Evolutionary conservation across 2,888 invertebrate genomes (phyloP).

Genomic region (Hypsopygia costalis): DNA sequence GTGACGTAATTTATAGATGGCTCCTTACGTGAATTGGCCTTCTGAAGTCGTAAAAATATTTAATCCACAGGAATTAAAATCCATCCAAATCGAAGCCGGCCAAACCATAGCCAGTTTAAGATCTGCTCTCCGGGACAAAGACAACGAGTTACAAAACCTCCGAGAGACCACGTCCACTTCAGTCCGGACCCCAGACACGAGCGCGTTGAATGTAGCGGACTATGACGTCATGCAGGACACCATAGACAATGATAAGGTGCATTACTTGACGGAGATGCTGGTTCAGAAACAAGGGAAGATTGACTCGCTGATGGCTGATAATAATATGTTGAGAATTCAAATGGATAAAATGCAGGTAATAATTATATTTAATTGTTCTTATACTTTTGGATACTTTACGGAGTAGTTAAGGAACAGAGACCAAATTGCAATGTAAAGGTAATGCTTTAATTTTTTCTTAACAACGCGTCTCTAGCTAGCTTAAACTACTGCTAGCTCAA

Average conservation of each 20-base stretch:
- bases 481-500: too few relatives aligned
- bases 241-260: conserved; percentile 65
- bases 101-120: conserved; percentile 55
- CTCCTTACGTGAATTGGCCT: too few relatives aligned
- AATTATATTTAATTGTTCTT: too few relatives aligned
- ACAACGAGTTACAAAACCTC: conserved; percentile 44
- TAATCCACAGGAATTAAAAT: conserved; percentile 51
- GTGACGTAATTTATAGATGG: too few relatives aligned
- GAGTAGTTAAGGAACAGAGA: too few relatives aligned
- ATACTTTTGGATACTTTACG: too few relatives aligned
- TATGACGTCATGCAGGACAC: conserved; percentile 48
- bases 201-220: conserved; percentile 65
- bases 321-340: conserved; percentile 91
- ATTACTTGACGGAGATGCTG: conserved; percentile 88
- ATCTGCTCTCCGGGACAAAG: conserved; percentile 49
- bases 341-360: conserved; percentile 88
- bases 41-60: too few relatives aligned
- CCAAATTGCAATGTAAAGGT: too few relatives aligned
- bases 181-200: conserved; percentile 38
- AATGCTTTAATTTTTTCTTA: too few relatives aligned
- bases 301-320: conserved; percentile 91
- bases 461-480: too few relatives aligned
- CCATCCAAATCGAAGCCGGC: conserved; percentile 46
- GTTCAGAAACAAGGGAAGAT: conserved; percentile 92
- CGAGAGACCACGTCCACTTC: conserved; percentile 33